Base-by-base conservation (phyloP, 2,888 invertebrate species). In the Erebia ligea region DNA sequence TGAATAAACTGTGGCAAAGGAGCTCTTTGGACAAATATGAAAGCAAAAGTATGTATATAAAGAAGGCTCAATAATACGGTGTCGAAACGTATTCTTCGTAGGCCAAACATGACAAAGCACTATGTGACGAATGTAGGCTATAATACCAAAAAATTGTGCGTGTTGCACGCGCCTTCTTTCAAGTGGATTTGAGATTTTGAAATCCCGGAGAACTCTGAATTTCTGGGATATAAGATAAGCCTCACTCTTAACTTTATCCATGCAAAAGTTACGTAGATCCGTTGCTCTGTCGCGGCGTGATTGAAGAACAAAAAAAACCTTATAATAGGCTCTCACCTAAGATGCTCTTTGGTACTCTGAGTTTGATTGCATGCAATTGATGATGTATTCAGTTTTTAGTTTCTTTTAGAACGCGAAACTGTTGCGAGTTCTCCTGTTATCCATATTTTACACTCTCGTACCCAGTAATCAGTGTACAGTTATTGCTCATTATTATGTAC, bases 1-100 rank as follows among this genome's bases (percentile, higher is more conserved):
- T 70, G 72, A 72, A 73, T 72, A 75, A 66, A 71, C 50, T 63
- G 68, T 67, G 72, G 70, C 65, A 74, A 74, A 72, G 72, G 69
- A 63, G 58, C 64, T 70, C 67, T 72, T 67, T 45, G 59, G 59
- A 40, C 59, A 52, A 67, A 59, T 61, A 59, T 67, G 52, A 61
- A 67, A 67, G 67, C 59, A 61, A 67, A 67, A 58, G 50, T 67
- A 50, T 67, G 59, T 67, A 67, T 40, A 58, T 67, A 67, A 59
- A 34, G 50, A 61, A 67, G 67, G 54, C 54, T 50, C 19, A n/a
- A 52, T n/a, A n/a, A 52, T 15, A 17, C 52, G 15, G 4, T 17
- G 52, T 52, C 13, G 45, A 45, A 45, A 13, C 52, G 52, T 52
- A 52, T 8, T 52, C 1, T n/a, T n/a, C 8, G 17, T 34, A 15